Evolutionary conservation across 2,888 invertebrate genomes (phyloP).

Genomic region (Therioaphis trifolii): DNA sequence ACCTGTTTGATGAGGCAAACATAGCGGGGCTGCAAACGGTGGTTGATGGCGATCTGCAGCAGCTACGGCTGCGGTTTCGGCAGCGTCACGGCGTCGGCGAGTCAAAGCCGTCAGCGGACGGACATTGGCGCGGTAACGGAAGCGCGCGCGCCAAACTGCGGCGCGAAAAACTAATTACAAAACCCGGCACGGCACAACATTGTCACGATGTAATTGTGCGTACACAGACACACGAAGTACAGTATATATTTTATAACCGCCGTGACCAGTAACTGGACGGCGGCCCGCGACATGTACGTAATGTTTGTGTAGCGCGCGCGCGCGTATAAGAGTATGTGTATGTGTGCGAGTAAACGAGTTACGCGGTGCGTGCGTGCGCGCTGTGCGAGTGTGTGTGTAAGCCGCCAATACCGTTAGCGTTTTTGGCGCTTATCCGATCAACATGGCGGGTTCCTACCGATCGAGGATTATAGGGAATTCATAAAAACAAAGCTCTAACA

Average conservation of each 20-base stretch:
- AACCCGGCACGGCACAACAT: background rate
- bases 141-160: too few relatives aligned
- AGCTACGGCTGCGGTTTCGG: background rate
- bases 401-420: constrained; percentile 49
- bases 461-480: constrained; percentile 67
- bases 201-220: background rate
- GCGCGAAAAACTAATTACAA: constrained; percentile 8
- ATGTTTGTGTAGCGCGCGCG: background rate
- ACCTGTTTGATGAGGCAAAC: constrained; percentile 54
- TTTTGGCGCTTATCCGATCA: constrained; percentile 68
- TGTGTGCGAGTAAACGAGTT: background rate
- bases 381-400: background rate
- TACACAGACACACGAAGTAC: background rate
- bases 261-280: constrained; percentile 39
- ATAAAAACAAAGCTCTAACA: constrained; percentile 47
- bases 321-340: too few relatives aligned
- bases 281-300: constrained; percentile 36
- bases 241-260: too few relatives aligned
- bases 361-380: background rate
- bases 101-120: constrained; percentile 13
- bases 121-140: background rate
- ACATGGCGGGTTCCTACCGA: constrained; percentile 71
- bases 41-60: too few relatives aligned
- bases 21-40: background rate
- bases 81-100: background rate